phyloP scores from a whole-genome alignment of 2,888 invertebrate genomes.

The Strigamia maritima region DNA sequence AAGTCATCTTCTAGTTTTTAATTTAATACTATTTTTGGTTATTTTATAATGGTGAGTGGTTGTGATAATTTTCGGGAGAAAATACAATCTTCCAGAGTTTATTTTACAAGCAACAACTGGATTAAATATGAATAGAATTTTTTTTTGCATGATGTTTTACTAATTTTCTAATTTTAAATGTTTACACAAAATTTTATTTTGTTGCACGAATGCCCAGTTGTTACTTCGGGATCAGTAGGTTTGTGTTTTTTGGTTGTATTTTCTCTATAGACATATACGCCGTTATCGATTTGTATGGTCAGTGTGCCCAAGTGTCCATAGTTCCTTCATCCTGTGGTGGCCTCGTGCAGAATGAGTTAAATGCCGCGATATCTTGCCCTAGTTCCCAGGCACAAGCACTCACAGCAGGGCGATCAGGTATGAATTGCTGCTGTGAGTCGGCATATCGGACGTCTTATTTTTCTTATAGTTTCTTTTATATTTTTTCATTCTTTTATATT shows the following conservation, averaged over 20 bases:
- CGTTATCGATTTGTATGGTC: conserved; percentile 91
- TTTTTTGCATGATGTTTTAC: background rate
- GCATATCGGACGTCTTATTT: background rate
- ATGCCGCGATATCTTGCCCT: background rate
- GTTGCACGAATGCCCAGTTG: conserved; percentile 11
- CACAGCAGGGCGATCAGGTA: conserved; percentile 11
- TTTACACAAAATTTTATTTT: background rate
- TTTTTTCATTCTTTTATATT: background rate
- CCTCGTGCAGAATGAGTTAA: conserved; percentile 16
- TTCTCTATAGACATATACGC: conserved; percentile 70
- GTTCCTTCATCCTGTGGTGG: conserved; percentile 43
- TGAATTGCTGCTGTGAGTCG: background rate
- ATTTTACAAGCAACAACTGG: background rate
- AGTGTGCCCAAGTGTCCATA: conserved; percentile 80
- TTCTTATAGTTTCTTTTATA: background rate
- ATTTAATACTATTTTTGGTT: background rate
- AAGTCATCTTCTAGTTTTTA: background rate
- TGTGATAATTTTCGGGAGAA: background rate
- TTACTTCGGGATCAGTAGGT: conserved; percentile 9
- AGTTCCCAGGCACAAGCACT: conserved; percentile 7
- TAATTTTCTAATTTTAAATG: background rate
- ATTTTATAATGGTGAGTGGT: background rate
- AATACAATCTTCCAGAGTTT: conserved; percentile 9
- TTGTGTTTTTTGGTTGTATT: conserved; percentile 25
- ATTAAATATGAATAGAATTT: background rate